These are phyloP conservation scores for Eucera pruinosa DNA, from an alignment of 2,888 invertebrate species.

Conservation along the genomic window DNA sequence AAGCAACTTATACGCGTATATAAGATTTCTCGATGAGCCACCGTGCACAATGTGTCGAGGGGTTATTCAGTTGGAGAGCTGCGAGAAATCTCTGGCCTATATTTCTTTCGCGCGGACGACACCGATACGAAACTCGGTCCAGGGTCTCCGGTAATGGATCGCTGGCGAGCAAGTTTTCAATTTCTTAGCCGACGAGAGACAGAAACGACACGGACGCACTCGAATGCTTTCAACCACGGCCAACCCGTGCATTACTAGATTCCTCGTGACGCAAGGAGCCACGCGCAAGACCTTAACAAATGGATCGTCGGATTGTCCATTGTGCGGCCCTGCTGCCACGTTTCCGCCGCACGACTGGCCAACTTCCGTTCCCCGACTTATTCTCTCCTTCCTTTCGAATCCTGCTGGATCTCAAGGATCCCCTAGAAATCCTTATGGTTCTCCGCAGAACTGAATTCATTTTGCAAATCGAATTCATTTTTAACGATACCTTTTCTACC, in stretches of 20 bases:
- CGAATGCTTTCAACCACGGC: conserved; percentile 37
- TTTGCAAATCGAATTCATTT: no score
- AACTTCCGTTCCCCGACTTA: background rate
- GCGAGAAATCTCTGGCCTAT: conserved; percentile 36
- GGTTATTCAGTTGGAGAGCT: conserved; percentile 3
- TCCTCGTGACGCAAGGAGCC: conserved; percentile 28
- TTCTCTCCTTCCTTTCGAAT: background rate
- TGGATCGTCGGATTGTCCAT: conserved; percentile 52
- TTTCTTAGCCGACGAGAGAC: conserved; percentile 49
- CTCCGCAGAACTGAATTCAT: no score
- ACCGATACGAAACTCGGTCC: conserved; percentile 37
- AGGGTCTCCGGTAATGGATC: conserved; percentile 50
- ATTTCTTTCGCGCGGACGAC: conserved; percentile 38
- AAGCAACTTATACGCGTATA: no score
- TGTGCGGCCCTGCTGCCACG: conserved; percentile 14
- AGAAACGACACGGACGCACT: conserved; percentile 27
- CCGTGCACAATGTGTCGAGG: background rate
- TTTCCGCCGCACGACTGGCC: background rate
- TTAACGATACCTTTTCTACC: no score
- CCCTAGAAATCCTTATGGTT: background rate
- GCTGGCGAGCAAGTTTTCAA: conserved; percentile 54
- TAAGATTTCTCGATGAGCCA: background rate
- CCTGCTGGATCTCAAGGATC: background rate
- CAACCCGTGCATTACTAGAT: conserved; percentile 53
- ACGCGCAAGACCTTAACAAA: conserved; percentile 52